A percentile compares a stretch with the other conserved stretches of the same genome.
Conservation (phyloP, 2,797 vertebrate genomes). For the Prionace glauca region DNA sequence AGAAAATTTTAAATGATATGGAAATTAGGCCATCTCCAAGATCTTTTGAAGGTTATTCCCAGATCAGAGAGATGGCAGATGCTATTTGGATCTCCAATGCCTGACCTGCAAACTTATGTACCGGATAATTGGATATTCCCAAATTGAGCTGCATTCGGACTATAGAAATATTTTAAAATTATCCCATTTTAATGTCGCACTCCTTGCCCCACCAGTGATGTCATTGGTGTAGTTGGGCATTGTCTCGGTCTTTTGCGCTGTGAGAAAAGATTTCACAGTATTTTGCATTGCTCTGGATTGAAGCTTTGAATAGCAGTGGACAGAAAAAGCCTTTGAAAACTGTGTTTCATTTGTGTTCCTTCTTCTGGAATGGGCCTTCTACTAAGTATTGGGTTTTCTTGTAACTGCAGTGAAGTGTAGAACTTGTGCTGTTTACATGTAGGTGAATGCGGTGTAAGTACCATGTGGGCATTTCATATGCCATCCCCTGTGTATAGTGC, state of each 20-base stretch:
- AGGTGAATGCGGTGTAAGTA: constrained; percentile 37
- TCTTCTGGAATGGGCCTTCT: constrained; percentile 29
- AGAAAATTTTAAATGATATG: constrained; percentile 3
- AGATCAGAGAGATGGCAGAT: background rate
- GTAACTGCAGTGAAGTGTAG: constrained; percentile 38
- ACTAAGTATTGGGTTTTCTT: constrained; percentile 35
- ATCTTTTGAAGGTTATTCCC: background rate
- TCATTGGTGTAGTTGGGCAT: background rate
- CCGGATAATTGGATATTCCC: background rate
- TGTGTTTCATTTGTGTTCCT: constrained; percentile 34
- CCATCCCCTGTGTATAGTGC: constrained; percentile 28
- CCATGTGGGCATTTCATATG: constrained; percentile 33
- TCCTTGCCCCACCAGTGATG: background rate
- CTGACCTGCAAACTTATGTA: background rate
- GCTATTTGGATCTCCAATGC: background rate
- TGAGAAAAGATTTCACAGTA: constrained; percentile 14
- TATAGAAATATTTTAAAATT: background rate
- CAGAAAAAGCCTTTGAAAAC: constrained; percentile 18
- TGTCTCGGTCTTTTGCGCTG: too few species aligned
- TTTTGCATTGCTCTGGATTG: constrained; percentile 15
- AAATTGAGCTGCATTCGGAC: background rate
- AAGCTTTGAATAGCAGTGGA: constrained; percentile 8
- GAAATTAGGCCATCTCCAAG: background rate
- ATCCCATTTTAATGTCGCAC: background rate
- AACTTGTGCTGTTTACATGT: constrained; percentile 38